Evolutionary conservation across 2,888 invertebrate genomes (phyloP).

Genomic region (Melanotus villosus): DNA sequence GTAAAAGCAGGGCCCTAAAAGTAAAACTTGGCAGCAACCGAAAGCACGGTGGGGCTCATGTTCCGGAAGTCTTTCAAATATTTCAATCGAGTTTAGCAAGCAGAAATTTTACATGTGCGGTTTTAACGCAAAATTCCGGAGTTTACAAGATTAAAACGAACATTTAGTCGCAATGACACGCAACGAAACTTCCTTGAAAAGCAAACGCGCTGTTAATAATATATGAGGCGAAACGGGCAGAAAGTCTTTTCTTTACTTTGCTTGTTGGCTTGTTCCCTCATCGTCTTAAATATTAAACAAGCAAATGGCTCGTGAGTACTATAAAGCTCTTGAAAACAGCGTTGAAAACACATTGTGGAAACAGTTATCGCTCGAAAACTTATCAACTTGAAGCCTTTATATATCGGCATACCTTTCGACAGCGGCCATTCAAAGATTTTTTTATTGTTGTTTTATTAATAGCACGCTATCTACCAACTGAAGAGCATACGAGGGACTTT

Average conservation of each 20-base stretch:
- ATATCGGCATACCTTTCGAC: not conserved
- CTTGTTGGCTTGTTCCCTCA: conserved; percentile 34
- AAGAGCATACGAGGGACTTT: no score
- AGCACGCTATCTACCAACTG: no score
- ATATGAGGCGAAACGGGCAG: conserved; percentile 32
- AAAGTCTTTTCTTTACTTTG: conserved; percentile 39
- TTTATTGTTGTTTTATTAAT: no score
- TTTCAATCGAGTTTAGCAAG: not conserved
- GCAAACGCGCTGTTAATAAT: conserved; percentile 33
- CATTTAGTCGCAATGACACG: conserved; percentile 31
- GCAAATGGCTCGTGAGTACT: conserved; percentile 34
- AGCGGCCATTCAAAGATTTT: not conserved
- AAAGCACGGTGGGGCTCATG: no score
- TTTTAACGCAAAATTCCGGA: not conserved
- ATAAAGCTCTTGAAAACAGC: conserved; percentile 35
- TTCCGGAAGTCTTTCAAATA: no score
- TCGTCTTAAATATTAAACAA: conserved; percentile 43
- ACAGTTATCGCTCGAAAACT: conserved; percentile 35
- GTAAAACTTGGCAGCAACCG: no score
- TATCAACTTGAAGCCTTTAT: conserved; percentile 16
- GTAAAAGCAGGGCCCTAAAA: no score
- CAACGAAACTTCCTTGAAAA: conserved; percentile 28
- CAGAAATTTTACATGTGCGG: not conserved
- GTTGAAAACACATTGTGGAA: conserved; percentile 39
- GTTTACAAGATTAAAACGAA: conserved; percentile 21